Base-by-base conservation (phyloP, 2,113 vertebrate genomes). In the Trichechus manatus region DNA sequence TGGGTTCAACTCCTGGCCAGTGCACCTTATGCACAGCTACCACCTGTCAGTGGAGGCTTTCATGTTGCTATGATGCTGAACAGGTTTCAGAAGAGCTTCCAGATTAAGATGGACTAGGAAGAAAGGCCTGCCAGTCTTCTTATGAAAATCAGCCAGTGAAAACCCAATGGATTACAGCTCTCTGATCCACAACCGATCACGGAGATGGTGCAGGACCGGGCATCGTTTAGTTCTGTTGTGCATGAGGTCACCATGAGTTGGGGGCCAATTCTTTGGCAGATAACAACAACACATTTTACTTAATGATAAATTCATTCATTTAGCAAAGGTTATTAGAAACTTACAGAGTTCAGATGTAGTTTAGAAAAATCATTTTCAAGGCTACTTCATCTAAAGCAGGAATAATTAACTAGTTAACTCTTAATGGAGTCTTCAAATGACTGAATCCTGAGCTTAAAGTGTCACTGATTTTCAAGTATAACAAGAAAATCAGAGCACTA, bases 381-480 rank as follows among this genome's bases (percentile, higher is more conserved):
- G 13, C 42, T 84, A 56, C 63, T 92, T 89, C 68, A 64, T 20
- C 13, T 66, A 91, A 89, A 95, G 63, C 9, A 19, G 39, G n/a
- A 96, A 83, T 68, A 81, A 89, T 75, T 75, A 63, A 78, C 5
- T 39, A 77, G 68, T 44, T 83, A 92, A 63, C 53, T 96, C 83
- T 92, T 91, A 89, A 80, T 29, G 2, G 53, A 92, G 47, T 95
- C n/a, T 68, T 72, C n/a, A 61, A 95, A 70, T 84, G 77, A 89
- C 56, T 79, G 47, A 74, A 80, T 23, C 33, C 74, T 15, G 25
- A 78, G 15, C 86, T 95, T 75, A 86, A 95, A 44, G 50, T 8
- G 23, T 70, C 84, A 68, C 23, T 83, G 47, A 84, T 84, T 87
- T 96, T 77, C 66, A 80, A 72, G 61, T 56, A 89, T n/a, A 74